Evolutionary conservation across 1,140 invertebrate genomes (phyloP), one percentile per base, ranked within the genome.

Genomic region (Araneus ventricosus): DNA sequence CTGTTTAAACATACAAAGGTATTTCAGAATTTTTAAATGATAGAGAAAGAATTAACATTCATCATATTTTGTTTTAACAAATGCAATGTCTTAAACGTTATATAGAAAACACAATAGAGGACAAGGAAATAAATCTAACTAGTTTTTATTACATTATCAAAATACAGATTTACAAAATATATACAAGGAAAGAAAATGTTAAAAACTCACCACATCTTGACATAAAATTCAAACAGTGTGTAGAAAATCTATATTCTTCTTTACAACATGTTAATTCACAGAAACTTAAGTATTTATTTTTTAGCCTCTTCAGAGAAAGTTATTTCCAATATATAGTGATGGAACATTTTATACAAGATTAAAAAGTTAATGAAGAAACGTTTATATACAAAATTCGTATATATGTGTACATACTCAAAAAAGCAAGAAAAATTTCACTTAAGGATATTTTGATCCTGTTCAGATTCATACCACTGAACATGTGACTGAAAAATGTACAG

Each of bases 111-210:
- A 82, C 80, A 82, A 82, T 82, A 52, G 39, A 82, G 80, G 41
- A 82, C 80, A 82, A 82, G 80, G n/a, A 82, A 82, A 82, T 82
- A 82, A 82, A 82, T 45, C 80, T 82, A n/a, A 82, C 30, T 82
- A 82, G 80, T 82, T 82, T n/a, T 82, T 82, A 82, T 82, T 82
- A 45, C 45, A 52, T 30, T 45, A 45, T 82, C 37, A 82, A 52
- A 22, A 82, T 82, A 45, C 41, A 45, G 24, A 82, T 45, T 41
- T 41, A 82, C 80, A 82, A 82, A 30, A 75, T 41, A 82, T 82
- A 82, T 82, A 45, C 39, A 82, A 75, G 20, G 34, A 82, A 27
- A 82, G 24, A 52, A 82, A 45, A 82, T 45, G 22, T 82, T 82
- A 39, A 82, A 82, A 41, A 82, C 80, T 82, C 80, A 82, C 80